phyloP scores from a whole-genome alignment of 2,888 invertebrate species.

The Brachyptera risi region DNA sequence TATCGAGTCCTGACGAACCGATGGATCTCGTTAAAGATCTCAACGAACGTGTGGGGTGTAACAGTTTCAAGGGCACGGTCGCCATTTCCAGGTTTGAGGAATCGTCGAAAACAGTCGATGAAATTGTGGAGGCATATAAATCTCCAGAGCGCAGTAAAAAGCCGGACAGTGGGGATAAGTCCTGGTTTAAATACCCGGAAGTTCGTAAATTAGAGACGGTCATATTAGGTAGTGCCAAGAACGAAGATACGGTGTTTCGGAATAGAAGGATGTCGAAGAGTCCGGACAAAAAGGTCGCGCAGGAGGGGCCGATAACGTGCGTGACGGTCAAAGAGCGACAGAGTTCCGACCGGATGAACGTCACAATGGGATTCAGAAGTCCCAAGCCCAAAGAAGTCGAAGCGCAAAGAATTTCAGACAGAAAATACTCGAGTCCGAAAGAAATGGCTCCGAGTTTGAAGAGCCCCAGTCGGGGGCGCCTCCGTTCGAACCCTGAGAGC shows the following conservation, averaged over 20 bases:
- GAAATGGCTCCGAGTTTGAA: neutral
- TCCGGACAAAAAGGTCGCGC: conserved; percentile 27
- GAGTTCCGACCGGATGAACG: conserved; percentile 19
- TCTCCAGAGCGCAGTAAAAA: neutral
- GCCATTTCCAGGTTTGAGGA: neutral
- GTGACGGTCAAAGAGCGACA: conserved; percentile 24
- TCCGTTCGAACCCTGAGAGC: neutral
- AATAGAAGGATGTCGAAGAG: conserved; percentile 31
- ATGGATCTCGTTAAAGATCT: neutral
- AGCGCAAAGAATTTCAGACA: neutral
- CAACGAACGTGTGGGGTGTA: conserved; percentile 19
- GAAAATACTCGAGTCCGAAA: neutral
- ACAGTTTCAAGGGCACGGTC: conserved; percentile 12
- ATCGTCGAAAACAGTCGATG: neutral
- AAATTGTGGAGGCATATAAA: neutral
- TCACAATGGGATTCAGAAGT: conserved; percentile 1
- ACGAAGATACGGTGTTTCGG: neutral
- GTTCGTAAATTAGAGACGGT: neutral
- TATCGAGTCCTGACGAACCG: conserved; percentile 15
- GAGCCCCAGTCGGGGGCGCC: neutral
- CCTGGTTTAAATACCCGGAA: neutral
- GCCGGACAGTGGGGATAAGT: neutral
- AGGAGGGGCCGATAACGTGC: conserved; percentile 2
- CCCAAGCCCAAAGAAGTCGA: neutral
- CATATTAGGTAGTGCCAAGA: neutral